Conservation (phyloP, 2,888 invertebrate species). For the Anthrax anthrax region DNA sequence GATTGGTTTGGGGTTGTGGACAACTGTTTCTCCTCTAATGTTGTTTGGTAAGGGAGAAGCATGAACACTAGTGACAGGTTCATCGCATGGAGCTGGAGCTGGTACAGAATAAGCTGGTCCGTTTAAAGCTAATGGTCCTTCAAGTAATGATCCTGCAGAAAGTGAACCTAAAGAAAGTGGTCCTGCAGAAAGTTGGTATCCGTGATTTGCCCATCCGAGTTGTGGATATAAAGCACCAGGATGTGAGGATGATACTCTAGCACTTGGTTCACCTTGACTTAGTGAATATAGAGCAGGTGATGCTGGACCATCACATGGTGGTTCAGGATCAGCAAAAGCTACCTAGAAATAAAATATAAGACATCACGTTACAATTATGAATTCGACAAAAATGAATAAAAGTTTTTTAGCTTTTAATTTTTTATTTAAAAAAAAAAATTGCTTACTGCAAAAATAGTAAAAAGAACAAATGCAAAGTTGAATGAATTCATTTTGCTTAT, state of each 20-base stretch:
- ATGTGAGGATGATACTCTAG: not conserved
- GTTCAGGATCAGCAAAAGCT: not conserved
- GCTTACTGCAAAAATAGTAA: not conserved
- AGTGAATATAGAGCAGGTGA: not conserved
- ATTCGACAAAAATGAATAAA: not conserved
- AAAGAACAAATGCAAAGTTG: not conserved
- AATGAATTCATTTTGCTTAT: not conserved
- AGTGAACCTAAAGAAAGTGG: too few relatives aligned
- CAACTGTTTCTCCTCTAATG: slow-evolving; percentile 21
- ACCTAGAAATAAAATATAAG: not conserved
- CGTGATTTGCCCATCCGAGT: too few relatives aligned
- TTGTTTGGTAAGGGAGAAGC: not conserved
- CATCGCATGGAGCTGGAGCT: not conserved
- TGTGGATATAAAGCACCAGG: too few relatives aligned
- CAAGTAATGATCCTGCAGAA: too few relatives aligned
- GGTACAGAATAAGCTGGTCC: too few relatives aligned
- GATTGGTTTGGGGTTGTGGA: slow-evolving; percentile 31
- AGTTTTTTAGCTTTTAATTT: too few relatives aligned
- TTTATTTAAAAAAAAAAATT: not conserved
- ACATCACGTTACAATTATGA: too few relatives aligned
- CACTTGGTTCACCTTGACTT: not conserved
- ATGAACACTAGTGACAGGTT: not conserved
- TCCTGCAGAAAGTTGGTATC: too few relatives aligned
- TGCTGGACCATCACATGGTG: not conserved
- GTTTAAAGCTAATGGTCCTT: too few relatives aligned